Conservation (phyloP, 2,797 vertebrate genomes). For the Rhynchotus rufescens region DNA sequence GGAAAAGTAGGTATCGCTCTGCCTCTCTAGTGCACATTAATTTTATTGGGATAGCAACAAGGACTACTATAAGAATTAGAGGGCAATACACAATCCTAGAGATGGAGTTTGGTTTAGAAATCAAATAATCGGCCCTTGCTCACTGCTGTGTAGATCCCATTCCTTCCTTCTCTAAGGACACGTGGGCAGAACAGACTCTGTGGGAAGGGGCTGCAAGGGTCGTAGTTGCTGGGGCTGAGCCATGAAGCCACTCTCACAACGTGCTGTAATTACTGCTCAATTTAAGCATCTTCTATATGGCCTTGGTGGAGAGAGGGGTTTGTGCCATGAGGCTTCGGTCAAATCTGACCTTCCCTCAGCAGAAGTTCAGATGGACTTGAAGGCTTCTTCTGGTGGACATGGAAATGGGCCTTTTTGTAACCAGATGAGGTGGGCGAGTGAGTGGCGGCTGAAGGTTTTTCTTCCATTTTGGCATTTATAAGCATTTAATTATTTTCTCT, state of each 20-base stretch:
- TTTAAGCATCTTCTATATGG: accelerated
- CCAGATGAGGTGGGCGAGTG: not conserved
- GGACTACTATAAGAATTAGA: not conserved
- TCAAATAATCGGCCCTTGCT: not conserved
- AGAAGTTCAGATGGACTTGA: too few species aligned
- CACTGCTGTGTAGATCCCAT: not conserved
- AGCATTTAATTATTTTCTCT: conserved; percentile 29
- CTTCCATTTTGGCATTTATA: not conserved
- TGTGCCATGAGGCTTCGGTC: not conserved
- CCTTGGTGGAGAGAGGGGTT: not conserved
- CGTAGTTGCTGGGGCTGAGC: not conserved
- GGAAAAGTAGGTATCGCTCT: conserved; percentile 83
- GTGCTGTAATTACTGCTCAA: not conserved
- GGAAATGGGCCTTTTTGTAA: not conserved
- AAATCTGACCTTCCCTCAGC: not conserved
- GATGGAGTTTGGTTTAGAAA: not conserved
- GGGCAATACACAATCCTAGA: accelerated
- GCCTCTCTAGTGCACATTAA: accelerated
- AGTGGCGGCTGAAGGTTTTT: not conserved
- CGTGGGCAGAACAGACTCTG: not conserved
- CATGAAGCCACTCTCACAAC: not conserved
- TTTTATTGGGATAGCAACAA: not conserved
- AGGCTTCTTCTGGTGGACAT: not conserved
- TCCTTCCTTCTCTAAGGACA: accelerated
- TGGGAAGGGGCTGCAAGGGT: accelerated